phyloP scores from a whole-genome alignment of 2,113 vertebrate genomes.

The Heterotilapia buettikoferi region DNA sequence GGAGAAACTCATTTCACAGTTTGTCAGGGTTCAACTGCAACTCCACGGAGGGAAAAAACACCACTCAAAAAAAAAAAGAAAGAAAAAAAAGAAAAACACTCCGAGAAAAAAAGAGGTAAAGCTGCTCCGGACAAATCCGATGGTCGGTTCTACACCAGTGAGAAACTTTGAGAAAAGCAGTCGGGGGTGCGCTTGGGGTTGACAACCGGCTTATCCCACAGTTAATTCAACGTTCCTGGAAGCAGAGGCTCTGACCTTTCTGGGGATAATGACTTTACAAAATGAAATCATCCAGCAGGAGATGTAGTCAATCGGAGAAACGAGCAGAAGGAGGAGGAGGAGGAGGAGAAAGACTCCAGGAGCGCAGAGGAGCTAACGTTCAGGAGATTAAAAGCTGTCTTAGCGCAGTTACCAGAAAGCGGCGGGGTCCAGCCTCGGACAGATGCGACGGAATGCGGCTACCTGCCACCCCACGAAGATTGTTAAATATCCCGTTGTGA shows the following conservation, averaged over 20 bases:
- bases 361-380: constrained; percentile 29
- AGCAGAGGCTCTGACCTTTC: constrained; percentile 51
- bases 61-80: neutral
- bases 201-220: constrained; percentile 42
- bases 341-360: constrained; percentile 4
- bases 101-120: neutral
- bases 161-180: constrained; percentile 56
- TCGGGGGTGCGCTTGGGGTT: neutral
- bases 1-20: constrained; percentile 53
- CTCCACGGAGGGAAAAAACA: neutral
- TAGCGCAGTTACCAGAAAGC: constrained; percentile 25
- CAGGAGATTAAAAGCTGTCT: constrained; percentile 19
- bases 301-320: constrained; percentile 35
- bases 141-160: constrained; percentile 34
- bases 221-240: constrained; percentile 34
- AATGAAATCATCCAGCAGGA: constrained; percentile 62
- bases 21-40: neutral
- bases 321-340: neutral
- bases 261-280: constrained; percentile 55
- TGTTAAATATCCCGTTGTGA: constrained; percentile 56
- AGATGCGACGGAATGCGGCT: constrained; percentile 53
- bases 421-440: neutral
- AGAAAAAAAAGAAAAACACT: neutral
- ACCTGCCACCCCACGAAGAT: neutral
- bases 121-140: constrained; percentile 33